Conservation (phyloP, 92 coral and sea anemone species). For the Zoanthus gigantus region DNA sequence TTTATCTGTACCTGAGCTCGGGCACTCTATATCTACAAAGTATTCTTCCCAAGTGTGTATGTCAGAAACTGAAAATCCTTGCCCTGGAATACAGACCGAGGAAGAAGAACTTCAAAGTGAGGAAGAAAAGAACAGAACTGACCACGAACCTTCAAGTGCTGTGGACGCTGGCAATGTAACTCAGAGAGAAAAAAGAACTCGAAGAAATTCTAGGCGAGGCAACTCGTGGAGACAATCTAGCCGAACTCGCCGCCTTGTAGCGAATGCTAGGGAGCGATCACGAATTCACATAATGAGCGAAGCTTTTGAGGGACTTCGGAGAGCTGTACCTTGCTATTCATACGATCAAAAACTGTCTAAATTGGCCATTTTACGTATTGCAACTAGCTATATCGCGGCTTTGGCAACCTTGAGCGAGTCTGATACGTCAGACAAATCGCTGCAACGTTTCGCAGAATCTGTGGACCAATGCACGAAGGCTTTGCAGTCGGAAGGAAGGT, state of each 20-base stretch:
- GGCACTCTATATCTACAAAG: slow-evolving; percentile 50
- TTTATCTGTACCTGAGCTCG: slow-evolving; percentile 55
- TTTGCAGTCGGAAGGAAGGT: slow-evolving; percentile 90
- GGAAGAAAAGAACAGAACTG: neutral
- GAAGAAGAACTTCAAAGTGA: slow-evolving; percentile 6
- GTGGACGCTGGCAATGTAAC: slow-evolving; percentile 42
- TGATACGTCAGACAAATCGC: slow-evolving; percentile 88
- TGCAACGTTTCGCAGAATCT: slow-evolving; percentile 92
- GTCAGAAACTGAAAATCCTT: slow-evolving; percentile 30
- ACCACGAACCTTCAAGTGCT: slow-evolving; percentile 29
- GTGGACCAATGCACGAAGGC: slow-evolving; percentile 95
- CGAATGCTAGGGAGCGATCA: slow-evolving; percentile 95
- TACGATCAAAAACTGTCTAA: slow-evolving; percentile 95
- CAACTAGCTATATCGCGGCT: slow-evolving; percentile 96
- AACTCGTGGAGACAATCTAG: slow-evolving; percentile 88
- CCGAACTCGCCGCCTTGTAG: slow-evolving; percentile 89
- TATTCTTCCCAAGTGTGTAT: neutral
- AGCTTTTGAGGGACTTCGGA: slow-evolving; percentile 90
- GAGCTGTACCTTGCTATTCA: slow-evolving; percentile 96
- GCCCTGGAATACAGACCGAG: slow-evolving; percentile 32
- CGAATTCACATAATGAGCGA: slow-evolving; percentile 96
- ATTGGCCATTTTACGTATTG: slow-evolving; percentile 89
- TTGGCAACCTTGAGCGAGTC: slow-evolving; percentile 81
- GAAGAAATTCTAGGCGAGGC: slow-evolving; percentile 68
- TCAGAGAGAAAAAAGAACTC: slow-evolving; percentile 65